phyloP scores from a whole-genome alignment of 2,797 vertebrate genomes.

The Crax fasciolata region DNA sequence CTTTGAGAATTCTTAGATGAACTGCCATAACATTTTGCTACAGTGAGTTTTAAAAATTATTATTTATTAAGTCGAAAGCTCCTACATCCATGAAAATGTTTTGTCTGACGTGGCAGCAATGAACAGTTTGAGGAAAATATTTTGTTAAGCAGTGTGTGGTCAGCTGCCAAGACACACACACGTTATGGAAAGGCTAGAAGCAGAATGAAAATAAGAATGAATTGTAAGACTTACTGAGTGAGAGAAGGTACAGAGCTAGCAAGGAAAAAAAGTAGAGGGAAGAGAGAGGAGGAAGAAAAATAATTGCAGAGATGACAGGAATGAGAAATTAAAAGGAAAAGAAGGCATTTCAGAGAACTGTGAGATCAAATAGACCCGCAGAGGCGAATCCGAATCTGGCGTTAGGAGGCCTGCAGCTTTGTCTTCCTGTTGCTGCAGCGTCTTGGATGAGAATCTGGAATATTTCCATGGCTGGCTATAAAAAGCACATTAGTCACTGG shows the following conservation, averaged over 20 bases:
- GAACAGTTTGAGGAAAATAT: slow-evolving; percentile 50
- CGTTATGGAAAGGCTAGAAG: background rate
- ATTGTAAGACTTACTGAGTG: background rate
- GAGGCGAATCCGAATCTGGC: background rate
- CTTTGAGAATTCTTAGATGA: slow-evolving; percentile 10
- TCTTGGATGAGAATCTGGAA: slow-evolving; percentile 26
- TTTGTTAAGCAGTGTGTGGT: slow-evolving; percentile 15
- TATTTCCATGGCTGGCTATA: slow-evolving; percentile 33
- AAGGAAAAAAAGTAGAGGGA: background rate
- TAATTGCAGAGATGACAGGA: background rate
- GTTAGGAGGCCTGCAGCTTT: slow-evolving; percentile 4
- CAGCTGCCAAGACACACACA: slow-evolving; percentile 32
- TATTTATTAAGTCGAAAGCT: background rate
- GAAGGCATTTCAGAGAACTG: background rate
- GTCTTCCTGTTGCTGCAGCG: slow-evolving; percentile 31
- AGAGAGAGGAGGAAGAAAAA: background rate
- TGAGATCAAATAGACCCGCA: background rate
- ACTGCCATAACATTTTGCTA: background rate
- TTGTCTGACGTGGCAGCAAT: background rate
- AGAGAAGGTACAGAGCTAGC: background rate
- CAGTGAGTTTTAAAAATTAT: background rate
- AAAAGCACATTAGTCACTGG: slow-evolving; percentile 48
- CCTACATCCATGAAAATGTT: background rate
- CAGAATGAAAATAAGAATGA: background rate
- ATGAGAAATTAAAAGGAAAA: background rate